Percentiles rank a stretch among this genome's conserved stretches.
phyloP scores from a whole-genome alignment of 2,113 vertebrate species.

The Otocyon megalotis region DNA sequence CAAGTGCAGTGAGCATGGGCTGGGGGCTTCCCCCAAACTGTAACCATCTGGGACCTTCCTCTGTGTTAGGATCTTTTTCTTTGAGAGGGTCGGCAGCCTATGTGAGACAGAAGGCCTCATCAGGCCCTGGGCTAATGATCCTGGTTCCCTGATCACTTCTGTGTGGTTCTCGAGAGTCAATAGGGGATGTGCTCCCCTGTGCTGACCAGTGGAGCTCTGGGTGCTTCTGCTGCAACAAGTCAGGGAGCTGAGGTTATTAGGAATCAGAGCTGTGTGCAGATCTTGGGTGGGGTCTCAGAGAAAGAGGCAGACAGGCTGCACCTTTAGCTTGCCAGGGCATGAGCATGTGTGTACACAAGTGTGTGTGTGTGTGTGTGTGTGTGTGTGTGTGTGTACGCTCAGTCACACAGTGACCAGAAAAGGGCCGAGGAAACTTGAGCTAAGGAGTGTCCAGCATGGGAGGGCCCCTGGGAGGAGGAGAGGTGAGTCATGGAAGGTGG shows the following conservation, averaged over 20 bases:
- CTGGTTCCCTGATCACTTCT: background rate
- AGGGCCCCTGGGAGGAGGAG: background rate
- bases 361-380: too few species aligned
- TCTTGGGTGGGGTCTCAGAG: background rate
- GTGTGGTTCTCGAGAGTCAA: fast-evolving
- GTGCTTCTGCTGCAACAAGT: background rate
- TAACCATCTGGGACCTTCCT: background rate
- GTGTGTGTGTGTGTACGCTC: fast-evolving
- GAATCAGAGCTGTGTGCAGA: background rate
- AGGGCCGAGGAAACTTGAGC: background rate
- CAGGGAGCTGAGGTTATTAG: background rate
- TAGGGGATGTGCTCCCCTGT: fast-evolving
- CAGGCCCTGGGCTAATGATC: background rate
- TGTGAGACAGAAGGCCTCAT: background rate
- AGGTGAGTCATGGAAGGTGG: background rate
- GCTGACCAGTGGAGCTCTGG: background rate
- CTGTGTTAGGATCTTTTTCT: background rate
- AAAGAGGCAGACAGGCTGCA: background rate
- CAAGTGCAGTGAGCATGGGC: background rate
- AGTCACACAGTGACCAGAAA: background rate
- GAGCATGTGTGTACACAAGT: too few species aligned
- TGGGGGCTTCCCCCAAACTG: background rate
- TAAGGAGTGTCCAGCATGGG: fast-evolving
- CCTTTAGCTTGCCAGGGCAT: background rate
- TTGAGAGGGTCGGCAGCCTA: background rate